Evolutionary conservation across 37 sponge, comb jelly and placozoan genomes (phyloP), one percentile per base, ranked within the genome.

Genomic region (Dysidea cf. avara): DNA sequence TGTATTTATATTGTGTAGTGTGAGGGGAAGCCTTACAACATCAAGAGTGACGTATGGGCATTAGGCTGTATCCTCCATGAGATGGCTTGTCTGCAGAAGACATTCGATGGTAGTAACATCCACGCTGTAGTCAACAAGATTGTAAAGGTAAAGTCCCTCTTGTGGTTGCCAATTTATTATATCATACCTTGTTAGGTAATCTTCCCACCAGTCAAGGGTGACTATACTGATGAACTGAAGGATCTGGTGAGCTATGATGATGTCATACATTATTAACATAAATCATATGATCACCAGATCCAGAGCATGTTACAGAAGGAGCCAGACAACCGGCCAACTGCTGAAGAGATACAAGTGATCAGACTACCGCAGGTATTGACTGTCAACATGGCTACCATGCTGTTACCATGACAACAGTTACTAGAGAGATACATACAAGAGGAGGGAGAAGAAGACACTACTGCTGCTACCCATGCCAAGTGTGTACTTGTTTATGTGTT

Each of bases 101-200:
- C 99, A 0, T 97, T 97, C 66, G 99, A 97, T 24, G 94, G 92
- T 1, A 90, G 95, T 32, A 97, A 97, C 53, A 72, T 97, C 1
- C 92, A 91, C 20, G 99, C 95, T 20, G 73, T 97, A 26, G 91
- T 94, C 49, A 83, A 94, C 64, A 97, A 97, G 60, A 97, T 97
- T 24, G 87, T 97, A 20, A 62, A 90, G 75, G 94, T 92, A 20
- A 39, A 47, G n/a, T 20, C 7, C 32, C 11, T 9, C 58, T 30
- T 13, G 62, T 38, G 50, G 37, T 24, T 59, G 47, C 60, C 33
- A 29, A 35, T 39, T 24, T 61, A 31, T 72, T 57, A 22, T 7
- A 39, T 43, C 40, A 28, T 56, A 40, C 38, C 39, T 32, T 13
- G 26, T 11, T 60, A 87, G 81, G 89, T 83, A 2, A 56, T 75